Conservation (phyloP, 2,113 vertebrate genomes). For the Microcebus murinus region DNA sequence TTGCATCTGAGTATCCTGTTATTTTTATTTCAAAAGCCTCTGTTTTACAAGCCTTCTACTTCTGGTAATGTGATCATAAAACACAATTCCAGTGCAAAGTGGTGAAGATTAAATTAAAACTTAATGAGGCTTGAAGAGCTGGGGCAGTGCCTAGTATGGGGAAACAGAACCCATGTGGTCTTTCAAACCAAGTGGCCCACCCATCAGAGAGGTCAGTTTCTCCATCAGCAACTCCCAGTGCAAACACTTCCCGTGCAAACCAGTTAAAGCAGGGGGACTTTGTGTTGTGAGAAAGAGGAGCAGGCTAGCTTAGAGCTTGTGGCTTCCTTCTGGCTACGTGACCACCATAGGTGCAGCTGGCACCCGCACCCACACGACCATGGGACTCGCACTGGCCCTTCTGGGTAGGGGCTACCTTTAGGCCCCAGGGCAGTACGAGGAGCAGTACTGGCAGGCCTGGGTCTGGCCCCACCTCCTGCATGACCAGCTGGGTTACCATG, state of each 20-base stretch:
- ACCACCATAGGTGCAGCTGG: fast-evolving
- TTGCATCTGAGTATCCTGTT: background rate
- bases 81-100: background rate
- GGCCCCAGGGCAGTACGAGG: background rate
- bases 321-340: background rate
- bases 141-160: background rate
- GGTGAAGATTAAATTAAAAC: background rate
- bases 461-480: background rate
- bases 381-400: background rate
- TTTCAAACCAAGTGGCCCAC: background rate
- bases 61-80: conserved; percentile 11
- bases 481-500: background rate
- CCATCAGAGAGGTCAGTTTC: background rate
- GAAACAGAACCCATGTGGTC: background rate
- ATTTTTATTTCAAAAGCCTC: conserved; percentile 45
- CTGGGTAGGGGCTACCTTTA: background rate
- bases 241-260: background rate
- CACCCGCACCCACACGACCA: fast-evolving
- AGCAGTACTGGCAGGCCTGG: too few relatives aligned
- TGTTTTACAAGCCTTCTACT: conserved; percentile 13
- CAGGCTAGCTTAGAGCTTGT: too few relatives aligned
- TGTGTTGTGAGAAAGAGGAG: background rate
- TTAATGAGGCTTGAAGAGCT: background rate
- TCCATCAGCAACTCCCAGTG: background rate
- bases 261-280: background rate